Conservation (phyloP, 2,888 invertebrate genomes). For the Athalia circularis region DNA sequence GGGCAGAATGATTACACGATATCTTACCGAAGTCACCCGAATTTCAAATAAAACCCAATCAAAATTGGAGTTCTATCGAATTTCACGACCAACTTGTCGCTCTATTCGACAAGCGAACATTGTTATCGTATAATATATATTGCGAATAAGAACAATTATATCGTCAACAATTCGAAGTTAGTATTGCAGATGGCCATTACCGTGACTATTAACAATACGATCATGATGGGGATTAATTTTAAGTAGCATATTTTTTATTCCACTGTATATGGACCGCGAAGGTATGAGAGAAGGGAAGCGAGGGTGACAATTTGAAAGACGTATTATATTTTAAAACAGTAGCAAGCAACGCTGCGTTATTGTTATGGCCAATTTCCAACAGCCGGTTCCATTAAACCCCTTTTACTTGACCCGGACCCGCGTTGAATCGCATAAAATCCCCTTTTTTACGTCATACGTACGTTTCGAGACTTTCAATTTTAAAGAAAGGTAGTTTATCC, state of each 20-base stretch:
- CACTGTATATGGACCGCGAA: neutral
- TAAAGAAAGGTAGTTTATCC: slow-evolving; percentile 11
- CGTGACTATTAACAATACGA: too few species aligned
- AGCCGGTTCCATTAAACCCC: neutral
- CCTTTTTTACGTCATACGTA: neutral
- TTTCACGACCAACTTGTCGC: too few species aligned
- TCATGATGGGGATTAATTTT: neutral
- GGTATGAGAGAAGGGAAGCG: neutral
- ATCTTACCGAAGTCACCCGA: too few species aligned
- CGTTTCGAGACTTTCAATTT: neutral
- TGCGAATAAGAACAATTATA: too few species aligned
- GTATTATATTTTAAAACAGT: neutral
- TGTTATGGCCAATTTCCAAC: neutral
- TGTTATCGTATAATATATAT: too few species aligned
- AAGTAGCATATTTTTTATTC: neutral
- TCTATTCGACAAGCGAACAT: too few species aligned
- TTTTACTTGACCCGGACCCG: neutral
- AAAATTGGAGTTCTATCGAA: too few species aligned
- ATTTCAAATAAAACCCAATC: too few species aligned
- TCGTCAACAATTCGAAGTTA: too few species aligned
- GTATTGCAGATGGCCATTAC: too few species aligned
- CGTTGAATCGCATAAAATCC: neutral
- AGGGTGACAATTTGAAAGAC: slow-evolving; percentile 3
- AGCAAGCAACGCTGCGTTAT: neutral
- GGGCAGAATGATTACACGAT: too few species aligned